These are phyloP conservation scores for Ceuthmochares aereus DNA, from an alignment of 2,113 vertebrate genomes.

Conservation along the genomic window DNA sequence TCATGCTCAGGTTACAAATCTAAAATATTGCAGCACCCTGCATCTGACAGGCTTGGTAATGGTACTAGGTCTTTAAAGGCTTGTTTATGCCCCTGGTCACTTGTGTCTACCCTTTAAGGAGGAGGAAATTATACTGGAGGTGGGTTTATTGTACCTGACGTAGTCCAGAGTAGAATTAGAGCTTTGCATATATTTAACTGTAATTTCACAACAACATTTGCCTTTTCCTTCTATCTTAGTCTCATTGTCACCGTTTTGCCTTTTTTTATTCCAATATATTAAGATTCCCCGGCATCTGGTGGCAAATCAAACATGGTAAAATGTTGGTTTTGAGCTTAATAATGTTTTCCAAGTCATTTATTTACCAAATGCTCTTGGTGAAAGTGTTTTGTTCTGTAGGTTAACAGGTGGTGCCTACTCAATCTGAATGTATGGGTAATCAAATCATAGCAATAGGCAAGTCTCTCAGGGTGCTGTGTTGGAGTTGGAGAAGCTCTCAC, in stretches of 20 bases:
- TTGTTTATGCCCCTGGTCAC: too few relatives aligned
- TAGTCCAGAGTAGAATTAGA: not conserved
- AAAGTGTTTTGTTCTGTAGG: constrained; percentile 24
- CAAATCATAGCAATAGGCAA: not conserved
- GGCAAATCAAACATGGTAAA: constrained; percentile 39
- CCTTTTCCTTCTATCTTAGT: not conserved
- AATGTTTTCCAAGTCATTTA: constrained; percentile 66
- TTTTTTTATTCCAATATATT: not conserved
- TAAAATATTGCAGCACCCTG: too few relatives aligned
- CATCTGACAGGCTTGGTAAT: too few relatives aligned
- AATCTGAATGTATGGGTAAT: constrained; percentile 10
- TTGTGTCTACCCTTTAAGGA: too few relatives aligned
- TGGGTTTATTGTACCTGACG: not conserved
- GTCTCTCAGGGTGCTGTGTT: not conserved
- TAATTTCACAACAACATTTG: not conserved
- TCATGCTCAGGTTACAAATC: too few relatives aligned
- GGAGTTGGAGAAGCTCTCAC: not conserved
- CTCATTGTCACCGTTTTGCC: not conserved
- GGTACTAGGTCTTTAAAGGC: too few relatives aligned
- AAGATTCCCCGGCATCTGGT: constrained; percentile 52
- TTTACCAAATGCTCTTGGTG: constrained; percentile 59
- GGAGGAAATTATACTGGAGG: too few relatives aligned
- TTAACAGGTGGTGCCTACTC: constrained; percentile 25
- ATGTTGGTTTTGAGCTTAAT: constrained; percentile 35
- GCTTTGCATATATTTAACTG: not conserved